phyloP scores from a whole-genome alignment of 2,113 vertebrate genomes.

The Tiliqua scincoides region DNA sequence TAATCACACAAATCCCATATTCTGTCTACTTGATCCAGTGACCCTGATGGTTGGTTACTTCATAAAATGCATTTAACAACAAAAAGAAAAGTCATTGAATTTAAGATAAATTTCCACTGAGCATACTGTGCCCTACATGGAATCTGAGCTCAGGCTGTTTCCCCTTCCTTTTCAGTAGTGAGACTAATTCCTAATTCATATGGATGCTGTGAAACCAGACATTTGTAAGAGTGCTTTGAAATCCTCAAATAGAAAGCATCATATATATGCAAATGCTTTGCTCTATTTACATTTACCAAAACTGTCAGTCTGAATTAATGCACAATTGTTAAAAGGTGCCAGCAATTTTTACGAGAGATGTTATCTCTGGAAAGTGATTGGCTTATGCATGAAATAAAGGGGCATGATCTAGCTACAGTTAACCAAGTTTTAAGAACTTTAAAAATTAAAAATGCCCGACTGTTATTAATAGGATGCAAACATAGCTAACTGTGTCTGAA shows the following conservation, averaged over 20 bases:
- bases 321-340: background rate
- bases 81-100: background rate
- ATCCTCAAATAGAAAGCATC: background rate
- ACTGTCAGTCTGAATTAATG: constrained; percentile 15
- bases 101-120: background rate
- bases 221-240: constrained; percentile 1
- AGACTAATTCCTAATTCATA: constrained; percentile 1
- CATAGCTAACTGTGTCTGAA: background rate
- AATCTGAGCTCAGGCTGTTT: background rate
- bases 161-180: background rate
- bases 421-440: background rate
- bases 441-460: too few relatives aligned
- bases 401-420: background rate
- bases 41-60: background rate
- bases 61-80: background rate
- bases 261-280: background rate
- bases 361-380: background rate
- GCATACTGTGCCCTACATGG: background rate
- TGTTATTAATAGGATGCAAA: background rate
- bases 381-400: background rate
- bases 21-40: background rate
- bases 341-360: background rate
- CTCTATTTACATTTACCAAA: constrained; percentile 8
- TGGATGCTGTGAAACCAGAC: background rate
- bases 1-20: too few relatives aligned